A percentile compares a stretch with the other conserved stretches of the same genome.
These are phyloP conservation scores for Tetrapedia diversipes DNA, from an alignment of 2,888 invertebrate genomes.

Conservation along the genomic window DNA sequence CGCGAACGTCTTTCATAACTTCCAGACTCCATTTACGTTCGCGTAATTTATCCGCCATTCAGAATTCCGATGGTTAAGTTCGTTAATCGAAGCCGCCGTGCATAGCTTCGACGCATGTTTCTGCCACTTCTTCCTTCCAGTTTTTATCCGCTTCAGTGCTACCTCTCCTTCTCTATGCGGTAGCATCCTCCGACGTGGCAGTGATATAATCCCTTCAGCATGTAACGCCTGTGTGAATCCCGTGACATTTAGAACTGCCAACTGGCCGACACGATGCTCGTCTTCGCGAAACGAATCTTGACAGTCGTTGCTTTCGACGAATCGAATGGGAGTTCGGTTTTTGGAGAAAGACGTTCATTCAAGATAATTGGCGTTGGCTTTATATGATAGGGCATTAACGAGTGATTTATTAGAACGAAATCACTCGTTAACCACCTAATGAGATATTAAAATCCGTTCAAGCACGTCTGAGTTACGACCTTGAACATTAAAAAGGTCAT, in stretches of 20 bases:
- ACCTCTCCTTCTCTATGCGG: conserved; percentile 5
- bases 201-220: conserved; percentile 72
- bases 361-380: too few species aligned
- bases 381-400: too few species aligned
- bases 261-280: conserved; percentile 60
- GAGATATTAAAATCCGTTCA: too few species aligned
- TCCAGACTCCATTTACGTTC: neutral
- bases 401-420: too few species aligned
- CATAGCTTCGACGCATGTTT: neutral
- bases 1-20: conserved; percentile 6
- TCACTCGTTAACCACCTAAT: too few species aligned
- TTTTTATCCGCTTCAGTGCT: neutral
- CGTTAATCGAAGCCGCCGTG: neutral
- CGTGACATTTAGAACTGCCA: conserved; percentile 77
- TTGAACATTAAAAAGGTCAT: too few species aligned
- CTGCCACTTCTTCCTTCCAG: neutral
- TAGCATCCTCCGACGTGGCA: conserved; percentile 47
- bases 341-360: neutral
- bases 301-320: conserved; percentile 42
- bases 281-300: conserved; percentile 61
- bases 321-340: conserved; percentile 21
- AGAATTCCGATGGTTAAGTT: neutral
- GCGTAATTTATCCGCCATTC: conserved; percentile 14
- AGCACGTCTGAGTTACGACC: too few species aligned
- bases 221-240: conserved; percentile 80